Evolutionary conservation across 2,888 invertebrate genomes (phyloP).

Genomic region (Melolontha melolontha): DNA sequence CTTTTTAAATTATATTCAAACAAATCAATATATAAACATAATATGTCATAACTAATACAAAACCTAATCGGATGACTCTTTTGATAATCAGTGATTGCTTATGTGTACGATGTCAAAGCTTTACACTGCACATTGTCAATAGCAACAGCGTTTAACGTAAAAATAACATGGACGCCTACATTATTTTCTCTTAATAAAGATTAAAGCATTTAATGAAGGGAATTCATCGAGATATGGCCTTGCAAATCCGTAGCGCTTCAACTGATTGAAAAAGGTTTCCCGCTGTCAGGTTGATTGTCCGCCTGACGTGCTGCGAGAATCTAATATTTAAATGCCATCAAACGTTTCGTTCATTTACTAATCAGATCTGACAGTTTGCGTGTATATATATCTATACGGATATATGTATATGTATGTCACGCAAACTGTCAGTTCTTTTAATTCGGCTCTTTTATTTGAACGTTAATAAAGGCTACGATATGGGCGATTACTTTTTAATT

Average conservation of each 20-base stretch:
- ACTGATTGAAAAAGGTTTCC: slow-evolving; percentile 9
- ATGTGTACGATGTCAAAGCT: too few relatives aligned
- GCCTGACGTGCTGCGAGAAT: background rate
- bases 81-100: too few relatives aligned
- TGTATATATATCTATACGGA: slow-evolving; percentile 4
- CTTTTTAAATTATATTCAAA: too few relatives aligned
- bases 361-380: slow-evolving; percentile 30
- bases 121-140: background rate
- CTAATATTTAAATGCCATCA: slow-evolving; percentile 29
- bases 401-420: too few relatives aligned
- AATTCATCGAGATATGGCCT: background rate
- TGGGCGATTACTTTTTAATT: background rate
- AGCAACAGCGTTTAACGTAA: too few relatives aligned
- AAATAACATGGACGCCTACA: background rate
- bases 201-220: background rate
- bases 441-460: slow-evolving; percentile 17
- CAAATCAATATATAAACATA: too few relatives aligned
- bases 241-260: background rate
- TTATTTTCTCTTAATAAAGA: slow-evolving; percentile 3
- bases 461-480: slow-evolving; percentile 10
- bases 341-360: slow-evolving; percentile 22
- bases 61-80: too few relatives aligned
- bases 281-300: slow-evolving; percentile 5
- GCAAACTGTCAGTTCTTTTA: slow-evolving; percentile 12
- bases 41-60: too few relatives aligned